Evolutionary conservation across 2,888 invertebrate species (phyloP), one percentile per base, ranked within the genome.

Genomic region (Fragum whitleyi): DNA sequence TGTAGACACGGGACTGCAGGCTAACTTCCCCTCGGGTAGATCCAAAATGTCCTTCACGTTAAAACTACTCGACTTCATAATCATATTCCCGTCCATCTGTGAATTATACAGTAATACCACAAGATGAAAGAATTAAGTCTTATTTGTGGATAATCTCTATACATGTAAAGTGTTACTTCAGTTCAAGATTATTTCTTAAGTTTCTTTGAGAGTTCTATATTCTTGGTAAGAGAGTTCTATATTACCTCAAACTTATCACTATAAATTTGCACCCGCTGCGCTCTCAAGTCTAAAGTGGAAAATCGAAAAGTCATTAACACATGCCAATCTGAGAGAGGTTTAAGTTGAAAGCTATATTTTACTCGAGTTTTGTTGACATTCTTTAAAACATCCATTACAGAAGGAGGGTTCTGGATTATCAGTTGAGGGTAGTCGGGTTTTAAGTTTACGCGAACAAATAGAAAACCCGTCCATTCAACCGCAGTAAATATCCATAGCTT

Each of bases 41-140:
- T 98, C 98, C 91, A 98, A 95, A 92, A 98, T 98, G 94, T 98
- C 98, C 90, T 97, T 97, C 91, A 98, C 98, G 92, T 97, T 97
- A 94, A 98, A 98, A 81, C 98, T 97, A 59, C 96, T 96, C 88
- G 96, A 95, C 89, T 96, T 95, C 80, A 94, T 92, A 0, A 96
- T 96, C 95, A 96, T 79, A 32, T 86, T 86, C 36, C 89, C 84
- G 69, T 91, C 90, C 89, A 91, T 90, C 89, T 90, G 85, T 74
- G 61, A 62, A 72, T 57, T 28, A 70, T 65, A 36, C 19, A 55
- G 14, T 47, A 23, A 14, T 47, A 19, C 47, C 47, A 47, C 14
- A 47, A 47, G 14, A 9, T 47, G 19, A 9, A 14, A 9, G n/a
- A 47, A 68, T 47, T 23, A 55, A 67, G 29, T 68, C 47, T 42